Conservation (phyloP, 2,113 vertebrate species). For the Taxidea taxus region DNA sequence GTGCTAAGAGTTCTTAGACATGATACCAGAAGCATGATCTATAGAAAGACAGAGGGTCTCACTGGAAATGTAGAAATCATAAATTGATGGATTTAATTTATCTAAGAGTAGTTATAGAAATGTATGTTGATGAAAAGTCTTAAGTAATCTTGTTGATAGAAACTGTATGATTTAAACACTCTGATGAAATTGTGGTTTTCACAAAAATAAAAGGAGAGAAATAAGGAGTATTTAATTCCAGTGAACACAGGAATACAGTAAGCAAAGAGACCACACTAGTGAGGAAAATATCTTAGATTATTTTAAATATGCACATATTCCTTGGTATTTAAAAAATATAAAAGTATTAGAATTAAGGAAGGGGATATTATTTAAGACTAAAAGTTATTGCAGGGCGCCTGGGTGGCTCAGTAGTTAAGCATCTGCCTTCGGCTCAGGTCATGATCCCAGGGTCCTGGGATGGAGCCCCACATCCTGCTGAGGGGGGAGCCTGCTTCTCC, state of each 20-base stretch:
- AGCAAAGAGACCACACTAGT: background rate
- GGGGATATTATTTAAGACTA: background rate
- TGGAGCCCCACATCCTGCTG: no score
- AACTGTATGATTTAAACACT: background rate
- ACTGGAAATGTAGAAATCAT: background rate
- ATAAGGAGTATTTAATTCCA: background rate
- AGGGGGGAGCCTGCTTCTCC: no score
- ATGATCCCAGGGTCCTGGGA: no score
- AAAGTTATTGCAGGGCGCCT: background rate
- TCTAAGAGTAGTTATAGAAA: background rate
- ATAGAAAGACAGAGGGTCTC: background rate
- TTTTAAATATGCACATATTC: background rate
- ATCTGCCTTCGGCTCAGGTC: no score
- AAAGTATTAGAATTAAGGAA: constrained; percentile 2
- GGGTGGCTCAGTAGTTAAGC: no score
- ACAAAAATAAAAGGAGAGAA: background rate
- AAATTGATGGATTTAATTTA: background rate
- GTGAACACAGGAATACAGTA: background rate
- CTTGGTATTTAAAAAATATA: background rate
- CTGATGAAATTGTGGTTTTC: background rate
- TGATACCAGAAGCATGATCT: background rate
- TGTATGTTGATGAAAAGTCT: background rate
- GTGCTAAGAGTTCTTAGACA: background rate
- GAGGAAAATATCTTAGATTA: background rate
- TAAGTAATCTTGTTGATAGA: background rate